phyloP scores from a whole-genome alignment of 2,113 vertebrate genomes.

The Pollimyrus isidori region DNA sequence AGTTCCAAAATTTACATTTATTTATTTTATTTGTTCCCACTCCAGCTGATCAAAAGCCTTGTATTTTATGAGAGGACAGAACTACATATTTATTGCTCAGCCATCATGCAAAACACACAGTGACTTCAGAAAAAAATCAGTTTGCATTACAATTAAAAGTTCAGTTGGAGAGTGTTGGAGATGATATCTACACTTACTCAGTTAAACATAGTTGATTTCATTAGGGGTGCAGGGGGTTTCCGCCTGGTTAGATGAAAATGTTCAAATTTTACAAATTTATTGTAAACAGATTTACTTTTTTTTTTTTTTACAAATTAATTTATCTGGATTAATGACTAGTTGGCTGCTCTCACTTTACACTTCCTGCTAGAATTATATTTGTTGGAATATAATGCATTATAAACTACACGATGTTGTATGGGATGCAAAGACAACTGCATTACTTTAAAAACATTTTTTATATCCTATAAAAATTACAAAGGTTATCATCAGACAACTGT shows the following conservation, averaged over 20 bases:
- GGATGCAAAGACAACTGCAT: not conserved
- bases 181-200: not conserved
- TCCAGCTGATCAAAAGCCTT: not conserved
- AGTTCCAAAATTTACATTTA: too few relatives aligned
- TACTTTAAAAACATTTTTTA: not conserved
- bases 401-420: not conserved
- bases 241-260: not conserved
- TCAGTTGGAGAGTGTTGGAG: not conserved
- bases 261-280: not conserved
- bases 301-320: not conserved
- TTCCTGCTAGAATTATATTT: not conserved
- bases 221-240: not conserved
- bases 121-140: not conserved
- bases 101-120: not conserved
- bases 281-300: not conserved
- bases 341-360: not conserved
- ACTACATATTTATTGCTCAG: not conserved
- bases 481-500: too few relatives aligned
- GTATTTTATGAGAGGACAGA: not conserved
- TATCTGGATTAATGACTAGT: not conserved
- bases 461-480: not conserved
- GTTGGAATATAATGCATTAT: not conserved
- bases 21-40: too few relatives aligned
- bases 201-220: not conserved
- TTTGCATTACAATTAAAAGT: not conserved